These are phyloP conservation scores for Yponomeuta plumbellus DNA, from an alignment of 2,888 invertebrate genomes.

Conservation along the genomic window DNA sequence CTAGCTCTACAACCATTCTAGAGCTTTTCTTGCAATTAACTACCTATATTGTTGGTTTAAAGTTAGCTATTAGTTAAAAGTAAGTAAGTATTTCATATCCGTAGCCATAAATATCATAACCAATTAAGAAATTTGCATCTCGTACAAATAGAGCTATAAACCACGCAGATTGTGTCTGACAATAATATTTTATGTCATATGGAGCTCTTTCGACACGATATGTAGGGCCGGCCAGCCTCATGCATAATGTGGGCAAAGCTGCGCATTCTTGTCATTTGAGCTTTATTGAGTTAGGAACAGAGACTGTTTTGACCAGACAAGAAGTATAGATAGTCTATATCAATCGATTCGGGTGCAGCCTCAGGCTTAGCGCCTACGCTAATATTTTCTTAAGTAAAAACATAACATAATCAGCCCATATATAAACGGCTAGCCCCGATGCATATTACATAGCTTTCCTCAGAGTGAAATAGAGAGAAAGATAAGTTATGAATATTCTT, in stretches of 20 bases:
- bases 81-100: background rate
- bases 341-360: background rate
- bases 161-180: slow-evolving; percentile 10
- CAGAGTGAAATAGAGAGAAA: too few species aligned
- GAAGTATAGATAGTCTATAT: background rate
- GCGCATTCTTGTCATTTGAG: background rate
- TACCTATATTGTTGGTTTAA: too few species aligned
- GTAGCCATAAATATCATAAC: background rate
- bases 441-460: too few species aligned
- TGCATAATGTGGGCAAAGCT: background rate
- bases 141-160: slow-evolving; percentile 12
- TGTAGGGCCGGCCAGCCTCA: background rate
- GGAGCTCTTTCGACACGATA: background rate
- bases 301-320: background rate
- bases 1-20: too few species aligned
- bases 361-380: background rate
- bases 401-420: background rate
- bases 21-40: too few species aligned
- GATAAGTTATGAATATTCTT: too few species aligned
- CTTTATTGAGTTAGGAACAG: background rate
- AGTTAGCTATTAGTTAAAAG: background rate
- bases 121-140: slow-evolving; percentile 13
- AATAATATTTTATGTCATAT: slow-evolving; percentile 4
- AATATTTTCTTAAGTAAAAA: background rate
- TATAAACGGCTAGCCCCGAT: too few species aligned